These are phyloP conservation scores for Limnephilus marmoratus DNA, from an alignment of 2,888 invertebrate species.

Conservation along the genomic window DNA sequence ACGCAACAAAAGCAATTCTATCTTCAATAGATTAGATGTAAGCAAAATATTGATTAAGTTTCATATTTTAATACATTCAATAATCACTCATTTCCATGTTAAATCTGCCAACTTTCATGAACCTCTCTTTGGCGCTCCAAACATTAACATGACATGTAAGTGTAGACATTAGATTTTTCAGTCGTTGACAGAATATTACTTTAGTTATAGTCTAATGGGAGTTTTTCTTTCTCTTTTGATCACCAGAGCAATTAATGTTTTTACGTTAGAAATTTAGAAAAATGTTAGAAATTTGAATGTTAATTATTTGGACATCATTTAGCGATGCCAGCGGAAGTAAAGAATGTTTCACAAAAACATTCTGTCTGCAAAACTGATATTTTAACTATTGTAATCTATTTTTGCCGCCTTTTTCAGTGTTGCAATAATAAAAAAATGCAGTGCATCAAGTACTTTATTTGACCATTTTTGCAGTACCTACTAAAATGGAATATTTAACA, in stretches of 20 bases:
- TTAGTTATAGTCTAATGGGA: background rate
- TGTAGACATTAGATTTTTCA: background rate
- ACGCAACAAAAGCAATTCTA: background rate
- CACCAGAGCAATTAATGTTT: background rate
- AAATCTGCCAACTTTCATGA: background rate
- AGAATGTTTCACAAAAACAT: background rate
- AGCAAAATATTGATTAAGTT: background rate
- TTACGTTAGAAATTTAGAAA: background rate
- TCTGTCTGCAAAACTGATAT: background rate
- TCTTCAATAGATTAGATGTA: background rate
- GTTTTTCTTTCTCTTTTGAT: background rate
- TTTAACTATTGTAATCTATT: background rate
- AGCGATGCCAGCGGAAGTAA: no score
- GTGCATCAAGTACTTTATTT: background rate
- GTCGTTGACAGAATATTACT: background rate
- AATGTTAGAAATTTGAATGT: background rate
- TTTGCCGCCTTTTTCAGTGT: background rate
- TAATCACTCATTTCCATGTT: background rate
- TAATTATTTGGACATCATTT: background rate
- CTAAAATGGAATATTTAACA: constrained; percentile 7
- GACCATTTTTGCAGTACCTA: background rate
- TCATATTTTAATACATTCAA: background rate
- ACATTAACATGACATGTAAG: background rate
- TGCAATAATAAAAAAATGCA: background rate
- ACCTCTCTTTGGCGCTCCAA: background rate